Evolutionary conservation across 1,140 invertebrate genomes (phyloP).

Genomic region (Geopemphigus sp.): DNA sequence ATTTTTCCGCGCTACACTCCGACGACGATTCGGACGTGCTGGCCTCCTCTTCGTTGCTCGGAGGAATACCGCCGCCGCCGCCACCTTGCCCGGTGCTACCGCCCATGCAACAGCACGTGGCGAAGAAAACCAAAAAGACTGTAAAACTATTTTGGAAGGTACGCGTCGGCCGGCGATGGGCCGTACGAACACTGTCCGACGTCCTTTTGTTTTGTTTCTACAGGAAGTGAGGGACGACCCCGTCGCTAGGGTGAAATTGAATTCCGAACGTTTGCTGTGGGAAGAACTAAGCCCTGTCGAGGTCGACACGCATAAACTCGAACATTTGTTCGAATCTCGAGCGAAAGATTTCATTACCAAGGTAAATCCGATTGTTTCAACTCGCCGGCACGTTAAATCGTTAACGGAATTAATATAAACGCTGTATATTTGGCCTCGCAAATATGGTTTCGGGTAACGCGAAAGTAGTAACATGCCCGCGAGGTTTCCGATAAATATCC

Average conservation of each 20-base stretch:
- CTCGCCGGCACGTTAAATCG: not conserved
- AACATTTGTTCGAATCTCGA: slow-evolving; percentile 95
- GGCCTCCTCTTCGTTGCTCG: slow-evolving; percentile 62
- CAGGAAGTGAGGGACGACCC: slow-evolving; percentile 86
- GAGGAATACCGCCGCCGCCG: slow-evolving; percentile 70
- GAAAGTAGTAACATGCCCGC: slow-evolving; percentile 10
- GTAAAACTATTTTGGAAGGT: slow-evolving; percentile 95
- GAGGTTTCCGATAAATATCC: slow-evolving; percentile 1
- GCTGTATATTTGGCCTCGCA: slow-evolving; percentile 43
- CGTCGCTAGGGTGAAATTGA: slow-evolving; percentile 67
- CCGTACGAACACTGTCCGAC: too few species aligned
- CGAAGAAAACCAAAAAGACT: slow-evolving; percentile 94
- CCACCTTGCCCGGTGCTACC: slow-evolving; percentile 59
- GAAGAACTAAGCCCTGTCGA: slow-evolving; percentile 80
- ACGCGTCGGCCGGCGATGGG: too few species aligned
- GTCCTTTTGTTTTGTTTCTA: too few species aligned
- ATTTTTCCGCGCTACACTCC: slow-evolving; percentile 89
- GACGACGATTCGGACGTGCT: slow-evolving; percentile 73
- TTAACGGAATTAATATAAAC: slow-evolving; percentile 2
- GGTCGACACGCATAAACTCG: slow-evolving; percentile 89
- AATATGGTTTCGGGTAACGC: slow-evolving; percentile 41
- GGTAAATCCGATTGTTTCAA: slow-evolving; percentile 60
- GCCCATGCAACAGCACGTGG: slow-evolving; percentile 57
- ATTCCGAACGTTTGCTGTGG: slow-evolving; percentile 81
- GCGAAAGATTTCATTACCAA: slow-evolving; percentile 93